Evolutionary conservation across 2,113 vertebrate species (phyloP), one percentile per base, ranked within the genome.

Genomic region (Gobius niger): DNA sequence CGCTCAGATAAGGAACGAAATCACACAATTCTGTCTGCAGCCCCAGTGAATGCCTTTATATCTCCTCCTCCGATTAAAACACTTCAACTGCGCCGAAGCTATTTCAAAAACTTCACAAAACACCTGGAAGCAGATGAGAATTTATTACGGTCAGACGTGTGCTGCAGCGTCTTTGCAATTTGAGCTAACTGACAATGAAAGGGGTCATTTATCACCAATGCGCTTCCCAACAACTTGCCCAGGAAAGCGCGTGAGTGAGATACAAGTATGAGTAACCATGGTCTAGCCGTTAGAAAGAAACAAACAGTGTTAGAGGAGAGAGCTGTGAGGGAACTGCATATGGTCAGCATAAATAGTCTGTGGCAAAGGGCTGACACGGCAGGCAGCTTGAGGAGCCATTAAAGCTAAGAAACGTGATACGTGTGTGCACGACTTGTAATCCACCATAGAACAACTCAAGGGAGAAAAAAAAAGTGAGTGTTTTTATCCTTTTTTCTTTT

Each of bases 311-410:
- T 73, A 75, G 63, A n/a, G 75, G 46, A 65, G 61, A 74, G 61
- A 44, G 41, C 13, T 68, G 46, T 47, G 44, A 34, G 16, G 59
- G 73, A 84, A 71, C 47, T 68, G 67, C 73, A 76, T 44, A 24
- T 40, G 63, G 68, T 86, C 82, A 89, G 83, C 84, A 76, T 70
- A 79, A 85, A 85, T 60, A 47, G 54, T 49, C 19, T 41, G 15
- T 52, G 63, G 63, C 63, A 69, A 77, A 87, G 34, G 70, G 84
- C 80, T 85, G 85, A 85, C 72, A 52, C 65, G 75, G 80, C 82
- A 84, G 49, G 47, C 59, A 49, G 56, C 66, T 63, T 60, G 4
- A 46, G 67, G 62, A 77, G 52, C 9, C 77, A 74, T n/a, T 52
- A 70, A 52, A 12, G 67, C n/a, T 24, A 63, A 70, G 78, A 61